Conservation (phyloP, 2,888 invertebrate species). For the Anticlea derivata region DNA sequence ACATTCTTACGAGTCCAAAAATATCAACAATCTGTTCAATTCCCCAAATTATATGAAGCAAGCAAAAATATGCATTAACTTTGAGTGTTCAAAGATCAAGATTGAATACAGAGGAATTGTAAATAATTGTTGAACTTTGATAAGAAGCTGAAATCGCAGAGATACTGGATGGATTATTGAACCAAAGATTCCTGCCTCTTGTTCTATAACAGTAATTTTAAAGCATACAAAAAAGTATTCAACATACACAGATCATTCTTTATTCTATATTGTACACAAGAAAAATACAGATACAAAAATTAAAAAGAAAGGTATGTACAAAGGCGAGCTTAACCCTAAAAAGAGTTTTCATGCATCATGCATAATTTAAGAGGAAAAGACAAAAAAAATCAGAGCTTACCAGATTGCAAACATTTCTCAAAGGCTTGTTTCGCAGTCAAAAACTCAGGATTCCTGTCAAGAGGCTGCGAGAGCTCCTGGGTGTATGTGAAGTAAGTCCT, state of each 20-base stretch:
- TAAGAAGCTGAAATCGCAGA: slow-evolving; percentile 1
- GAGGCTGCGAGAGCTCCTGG: slow-evolving; percentile 91
- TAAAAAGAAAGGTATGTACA: too few species aligned
- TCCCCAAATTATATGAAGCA: background rate
- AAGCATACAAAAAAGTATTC: too few species aligned
- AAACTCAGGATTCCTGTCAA: slow-evolving; percentile 89
- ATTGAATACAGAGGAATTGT: background rate
- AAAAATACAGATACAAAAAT: too few species aligned
- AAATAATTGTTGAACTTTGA: slow-evolving; percentile 2
- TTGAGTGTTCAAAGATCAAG: background rate
- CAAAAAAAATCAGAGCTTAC: slow-evolving; percentile 77
- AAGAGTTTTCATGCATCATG: too few species aligned
- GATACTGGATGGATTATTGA: background rate
- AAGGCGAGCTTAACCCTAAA: too few species aligned
- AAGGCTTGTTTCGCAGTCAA: slow-evolving; percentile 91
- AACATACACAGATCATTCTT: too few species aligned
- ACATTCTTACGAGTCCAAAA: too few species aligned
- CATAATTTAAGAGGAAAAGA: background rate
- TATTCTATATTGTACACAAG: too few species aligned
- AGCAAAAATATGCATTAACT: background rate
- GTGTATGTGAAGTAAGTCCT: slow-evolving; percentile 90
- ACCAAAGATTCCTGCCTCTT: too few species aligned
- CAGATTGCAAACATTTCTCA: slow-evolving; percentile 89
- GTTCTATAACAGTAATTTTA: too few species aligned
- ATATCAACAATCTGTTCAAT: too few species aligned